Base-by-base conservation (phyloP, 2,797 vertebrate genomes). In the Aldrovandia affinis region DNA sequence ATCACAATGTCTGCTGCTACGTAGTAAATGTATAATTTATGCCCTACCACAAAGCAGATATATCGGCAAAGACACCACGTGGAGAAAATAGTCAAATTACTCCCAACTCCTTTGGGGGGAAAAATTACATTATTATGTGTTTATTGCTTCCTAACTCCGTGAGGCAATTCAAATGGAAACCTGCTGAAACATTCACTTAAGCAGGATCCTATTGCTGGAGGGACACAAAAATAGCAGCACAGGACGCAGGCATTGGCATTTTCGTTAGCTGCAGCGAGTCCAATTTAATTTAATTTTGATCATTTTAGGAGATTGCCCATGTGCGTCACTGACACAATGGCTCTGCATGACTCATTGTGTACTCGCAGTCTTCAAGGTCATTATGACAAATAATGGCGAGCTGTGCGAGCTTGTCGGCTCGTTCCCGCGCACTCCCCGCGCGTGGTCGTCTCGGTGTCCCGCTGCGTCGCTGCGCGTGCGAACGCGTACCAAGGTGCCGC, bases 261-360 rank as follows among this genome's bases (percentile, higher is more conserved):
- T 73, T 87, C 77, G 78, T 84, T 81, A 54, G 55, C 28, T 10
- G 22, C 36, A 57, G n/a, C 33, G 12, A 83, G 65, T 77, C 84
- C 84, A 82, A 47, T 85, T 78, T 83, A 84, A 88, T 89, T 88
- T 81, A 63, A 85, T 86, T 85, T 75, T 70, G 87, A 89, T 87
- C 78, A 88, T 87, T 88, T 86, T 39, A 81, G 78, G 85, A 83
- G 81, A 87, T 82, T 86, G 86, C 80, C 78, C 55, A 59, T 30
- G 86, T 90, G 84, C 81, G 86, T 90, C 89, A 90, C 44, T 44
- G 80, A 84, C 81, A 88, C 87, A 78, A 50, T 85, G 84, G 81
- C 87, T 82, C 84, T 70, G 80, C 70, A 84, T 86, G 87, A 88
- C 57, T 90, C 88, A 91, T 59, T 81, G 85, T 81, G 61, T 83